phyloP scores from a whole-genome alignment of 2,113 vertebrate species.

The Anseranas semipalmata region DNA sequence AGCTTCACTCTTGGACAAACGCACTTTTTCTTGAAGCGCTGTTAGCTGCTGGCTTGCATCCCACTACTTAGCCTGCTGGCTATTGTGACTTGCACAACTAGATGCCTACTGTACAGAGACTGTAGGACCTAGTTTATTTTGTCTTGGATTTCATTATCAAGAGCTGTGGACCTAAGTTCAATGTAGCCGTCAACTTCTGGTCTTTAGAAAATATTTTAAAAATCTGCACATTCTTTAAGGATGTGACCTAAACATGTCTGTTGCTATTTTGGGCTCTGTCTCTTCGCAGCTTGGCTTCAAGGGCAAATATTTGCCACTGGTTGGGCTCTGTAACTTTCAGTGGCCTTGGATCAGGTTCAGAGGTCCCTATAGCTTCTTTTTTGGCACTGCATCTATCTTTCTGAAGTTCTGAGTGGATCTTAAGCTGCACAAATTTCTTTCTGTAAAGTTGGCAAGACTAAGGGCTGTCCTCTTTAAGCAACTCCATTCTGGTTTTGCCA shows the following conservation, averaged over 20 bases:
- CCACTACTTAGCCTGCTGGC: not conserved
- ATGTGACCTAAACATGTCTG: not conserved
- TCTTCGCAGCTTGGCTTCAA: not conserved
- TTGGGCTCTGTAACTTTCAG: not conserved
- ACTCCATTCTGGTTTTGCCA: not conserved
- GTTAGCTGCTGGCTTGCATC: not conserved
- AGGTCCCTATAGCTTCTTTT: not conserved
- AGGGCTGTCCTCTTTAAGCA: not conserved
- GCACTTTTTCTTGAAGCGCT: not conserved
- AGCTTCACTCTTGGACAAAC: not conserved
- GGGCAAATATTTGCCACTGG: not conserved
- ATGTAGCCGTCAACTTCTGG: not conserved
- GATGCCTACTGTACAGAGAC: not conserved
- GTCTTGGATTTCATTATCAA: not conserved
- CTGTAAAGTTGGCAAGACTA: not conserved
- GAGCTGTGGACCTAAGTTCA: not conserved
- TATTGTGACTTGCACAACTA: not conserved
- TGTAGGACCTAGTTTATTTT: not conserved
- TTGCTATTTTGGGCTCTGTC: not conserved
- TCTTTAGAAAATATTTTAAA: not conserved
- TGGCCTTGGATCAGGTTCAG: not conserved
- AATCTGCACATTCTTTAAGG: not conserved
- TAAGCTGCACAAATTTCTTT: not conserved
- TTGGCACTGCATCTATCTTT: not conserved
- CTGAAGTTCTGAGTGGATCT: not conserved